A percentile compares a stretch with the other conserved stretches of the same genome.
Conservation (phyloP, 2,113 vertebrate species). For the Psittacus erithacus region DNA sequence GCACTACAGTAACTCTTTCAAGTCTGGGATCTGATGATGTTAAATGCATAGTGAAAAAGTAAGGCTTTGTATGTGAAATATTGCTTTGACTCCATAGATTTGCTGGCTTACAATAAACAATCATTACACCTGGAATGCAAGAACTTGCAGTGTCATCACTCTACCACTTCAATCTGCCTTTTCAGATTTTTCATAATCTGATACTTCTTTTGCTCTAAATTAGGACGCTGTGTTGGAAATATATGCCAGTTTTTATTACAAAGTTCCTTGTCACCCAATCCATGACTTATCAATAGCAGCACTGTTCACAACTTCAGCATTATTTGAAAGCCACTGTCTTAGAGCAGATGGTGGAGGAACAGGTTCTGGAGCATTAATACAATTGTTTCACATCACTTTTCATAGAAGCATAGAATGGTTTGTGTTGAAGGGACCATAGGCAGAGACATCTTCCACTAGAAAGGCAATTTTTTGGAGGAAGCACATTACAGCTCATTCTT, state of each 20-base stretch:
- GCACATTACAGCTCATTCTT: not conserved
- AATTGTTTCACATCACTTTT: not conserved
- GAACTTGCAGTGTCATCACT: not conserved
- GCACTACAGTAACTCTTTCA: not conserved
- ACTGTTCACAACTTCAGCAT: not conserved
- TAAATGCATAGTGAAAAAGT: slow-evolving; percentile 1
- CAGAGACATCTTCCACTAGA: not conserved
- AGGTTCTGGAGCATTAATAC: not conserved
- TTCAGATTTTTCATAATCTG: not conserved
- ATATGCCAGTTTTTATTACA: not conserved
- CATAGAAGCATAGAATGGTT: not conserved
- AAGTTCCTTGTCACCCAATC: not conserved
- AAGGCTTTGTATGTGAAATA: not conserved
- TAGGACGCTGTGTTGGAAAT: not conserved
- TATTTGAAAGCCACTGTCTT: not conserved
- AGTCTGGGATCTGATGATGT: not conserved
- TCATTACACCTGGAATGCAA: not conserved
- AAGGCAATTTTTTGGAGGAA: not conserved
- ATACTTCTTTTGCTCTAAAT: not conserved
- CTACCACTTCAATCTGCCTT: not conserved
- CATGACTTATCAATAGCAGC: not conserved
- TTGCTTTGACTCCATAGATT: not conserved
- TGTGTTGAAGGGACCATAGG: not conserved
- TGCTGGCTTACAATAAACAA: not conserved
- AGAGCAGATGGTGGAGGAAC: not conserved